These are phyloP conservation scores for Trematocara unimaculatum DNA, from an alignment of 2,113 vertebrate species.

Conservation along the genomic window DNA sequence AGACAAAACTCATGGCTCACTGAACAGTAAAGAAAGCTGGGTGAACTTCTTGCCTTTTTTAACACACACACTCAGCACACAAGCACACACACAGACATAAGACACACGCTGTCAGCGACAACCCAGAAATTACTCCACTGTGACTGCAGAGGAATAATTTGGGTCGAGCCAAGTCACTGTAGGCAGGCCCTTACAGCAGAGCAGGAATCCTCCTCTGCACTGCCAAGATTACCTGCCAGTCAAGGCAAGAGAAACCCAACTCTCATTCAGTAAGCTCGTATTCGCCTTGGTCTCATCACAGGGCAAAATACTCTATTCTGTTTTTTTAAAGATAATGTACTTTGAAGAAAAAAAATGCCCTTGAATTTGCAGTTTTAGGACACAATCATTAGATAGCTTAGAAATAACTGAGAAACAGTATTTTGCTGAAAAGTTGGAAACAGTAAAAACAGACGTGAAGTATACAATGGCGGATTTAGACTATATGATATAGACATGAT, in stretches of 20 bases:
- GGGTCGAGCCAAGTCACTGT: conserved; percentile 37
- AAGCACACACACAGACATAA: conserved; percentile 18
- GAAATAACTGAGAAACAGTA: not conserved
- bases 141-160: conserved; percentile 34
- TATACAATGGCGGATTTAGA: not conserved
- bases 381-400: not conserved
- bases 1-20: conserved; percentile 53
- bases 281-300: conserved; percentile 75
- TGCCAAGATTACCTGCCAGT: conserved; percentile 71
- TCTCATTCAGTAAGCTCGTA: conserved; percentile 56
- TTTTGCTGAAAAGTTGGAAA: not conserved
- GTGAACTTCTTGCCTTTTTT: conserved; percentile 25
- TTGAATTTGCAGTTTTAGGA: not conserved
- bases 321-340: not conserved
- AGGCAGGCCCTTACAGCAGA: conserved; percentile 71
- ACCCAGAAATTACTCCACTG: conserved; percentile 1
- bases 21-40: conserved; percentile 42
- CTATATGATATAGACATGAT: not conserved
- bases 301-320: conserved; percentile 17
- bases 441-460: not conserved
- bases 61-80: not conserved
- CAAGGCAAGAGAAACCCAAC: conserved; percentile 22
- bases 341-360: not conserved
- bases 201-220: conserved; percentile 58
- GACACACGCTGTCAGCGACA: conserved; percentile 38